Evolutionary conservation across 1,140 invertebrate genomes (phyloP), one percentile per base, ranked within the genome.

Genomic region (Portunus trituberculatus): DNA sequence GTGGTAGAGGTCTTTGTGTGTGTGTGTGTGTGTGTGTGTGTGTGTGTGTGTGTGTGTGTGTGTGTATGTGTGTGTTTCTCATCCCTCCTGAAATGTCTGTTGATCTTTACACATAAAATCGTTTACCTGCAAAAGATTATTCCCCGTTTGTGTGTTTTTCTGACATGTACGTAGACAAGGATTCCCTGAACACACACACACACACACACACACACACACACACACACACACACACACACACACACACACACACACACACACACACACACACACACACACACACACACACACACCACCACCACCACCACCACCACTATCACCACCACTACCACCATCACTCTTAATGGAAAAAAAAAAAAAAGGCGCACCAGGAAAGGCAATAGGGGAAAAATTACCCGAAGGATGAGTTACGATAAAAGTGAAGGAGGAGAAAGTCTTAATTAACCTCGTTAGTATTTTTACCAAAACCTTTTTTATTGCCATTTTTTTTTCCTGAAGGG

Each of bases 401-500:
- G 32, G 29, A 48, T 29, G 52, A 91, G 90, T 67, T 91, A 67
- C 31, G 90, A 32, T n/a, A 91, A 91, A 89, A 91, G 32, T 76
- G n/a, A 32, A 67, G 32, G 20, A 67, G 32, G 20, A 31, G 90
- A 45, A 91, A 32, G 29, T 91, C 90, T 91, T 91, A 91, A 91
- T 91, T 91, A 91, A 91, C 52, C 52, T 91, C 90, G 52, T 91
- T 76, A 76, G 90, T 67, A 31, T 91, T 91, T 91, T 91, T 91
- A 67, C 32, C 90, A 20, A 32, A 6, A 14, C 32, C 31, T 91
- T 91, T 91, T 32, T 90, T 90, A 10, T n/a, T 39, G 3, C 88
- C 20, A 46, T 32, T 0, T 90, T 48, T 90, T 46, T 39, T 90
- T 39, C 28, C 29, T 29, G 4, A 14, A 20, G 48, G 88, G 10